Base-by-base conservation (phyloP, 2,888 invertebrate species). In the Hofmannophila pseudospretella region DNA sequence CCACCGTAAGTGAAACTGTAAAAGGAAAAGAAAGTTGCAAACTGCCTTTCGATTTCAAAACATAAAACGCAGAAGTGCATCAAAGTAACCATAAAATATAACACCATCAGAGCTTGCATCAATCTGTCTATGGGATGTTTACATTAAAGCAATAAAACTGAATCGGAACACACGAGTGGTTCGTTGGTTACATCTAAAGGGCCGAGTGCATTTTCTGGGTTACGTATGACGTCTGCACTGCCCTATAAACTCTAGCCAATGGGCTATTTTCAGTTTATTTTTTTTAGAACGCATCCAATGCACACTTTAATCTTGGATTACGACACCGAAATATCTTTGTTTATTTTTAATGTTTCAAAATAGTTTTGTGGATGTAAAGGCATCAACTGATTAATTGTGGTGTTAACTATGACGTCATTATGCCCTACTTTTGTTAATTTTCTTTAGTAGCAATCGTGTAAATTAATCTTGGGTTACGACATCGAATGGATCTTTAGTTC, bases 201-300 rank as follows among this genome's bases (percentile, higher is more conserved):
- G 34, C 27, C 11, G 20, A 35, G 23, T 41, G 38, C 34, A 42
- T 28, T 42, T 42, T 38, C 57, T 65, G 65, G 71, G 70, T 66
- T 67, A 60, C 42, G 36, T 44, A 51, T 81, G 82, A 84, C 84
- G 84, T 82, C 81, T 80, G 52, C 39, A 38, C 30, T 54, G 73
- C 59, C 68, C 72, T 67, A 70, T 54, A 62, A 19, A 34, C 32
- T 13, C 9, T 23, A 10, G 51, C 46, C 58, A 59, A 54, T 56
- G 62, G 47, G 58, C 51, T 61, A 60, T 63, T 63, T 53, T 50
- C 42, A 49, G 35, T 33, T 34, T 45, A 43, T 57, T 34, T 62
- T 58, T 58, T 58, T 47, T 60, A 57, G 61, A 63, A 54, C 56
- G 61, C 61, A 61, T 62, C 51, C 14, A 8, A 30, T 27, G 34